Conservation (phyloP, 2,113 vertebrate species). For the Proterorhinus semilunaris region DNA sequence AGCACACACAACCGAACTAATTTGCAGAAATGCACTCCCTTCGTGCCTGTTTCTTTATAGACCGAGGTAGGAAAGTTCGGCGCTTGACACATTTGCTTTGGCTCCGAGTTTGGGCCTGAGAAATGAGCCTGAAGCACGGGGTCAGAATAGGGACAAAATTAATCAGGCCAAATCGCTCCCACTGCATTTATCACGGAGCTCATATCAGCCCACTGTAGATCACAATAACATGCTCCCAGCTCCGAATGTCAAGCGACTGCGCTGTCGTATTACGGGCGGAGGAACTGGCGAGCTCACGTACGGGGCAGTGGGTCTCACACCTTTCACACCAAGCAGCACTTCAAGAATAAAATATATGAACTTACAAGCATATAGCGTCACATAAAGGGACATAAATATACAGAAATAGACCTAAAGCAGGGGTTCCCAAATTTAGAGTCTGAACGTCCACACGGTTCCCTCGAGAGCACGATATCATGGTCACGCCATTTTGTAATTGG, state of each 20-base stretch:
- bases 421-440: too few species aligned
- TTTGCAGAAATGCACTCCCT: conserved; percentile 14
- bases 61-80: conserved; percentile 17
- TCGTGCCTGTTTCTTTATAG: conserved; percentile 17
- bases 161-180: conserved; percentile 7
- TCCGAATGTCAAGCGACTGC: neutral
- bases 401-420: too few species aligned
- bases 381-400: too few species aligned
- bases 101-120: conserved; percentile 20
- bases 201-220: neutral
- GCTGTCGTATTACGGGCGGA: too few species aligned
- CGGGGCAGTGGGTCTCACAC: too few species aligned
- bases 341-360: too few species aligned
- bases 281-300: too few species aligned
- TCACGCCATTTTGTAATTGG: too few species aligned
- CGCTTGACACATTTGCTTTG: conserved; percentile 26
- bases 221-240: neutral
- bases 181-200: neutral
- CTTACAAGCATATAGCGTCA: too few species aligned
- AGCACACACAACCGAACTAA: neutral
- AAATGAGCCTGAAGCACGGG: conserved; percentile 17
- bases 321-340: too few species aligned
- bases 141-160: conserved; percentile 13
- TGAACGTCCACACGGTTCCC: too few species aligned
- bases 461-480: too few species aligned